Evolutionary conservation across 2,797 vertebrate species (phyloP).

Genomic region (Gymnothorax javanicus): DNA sequence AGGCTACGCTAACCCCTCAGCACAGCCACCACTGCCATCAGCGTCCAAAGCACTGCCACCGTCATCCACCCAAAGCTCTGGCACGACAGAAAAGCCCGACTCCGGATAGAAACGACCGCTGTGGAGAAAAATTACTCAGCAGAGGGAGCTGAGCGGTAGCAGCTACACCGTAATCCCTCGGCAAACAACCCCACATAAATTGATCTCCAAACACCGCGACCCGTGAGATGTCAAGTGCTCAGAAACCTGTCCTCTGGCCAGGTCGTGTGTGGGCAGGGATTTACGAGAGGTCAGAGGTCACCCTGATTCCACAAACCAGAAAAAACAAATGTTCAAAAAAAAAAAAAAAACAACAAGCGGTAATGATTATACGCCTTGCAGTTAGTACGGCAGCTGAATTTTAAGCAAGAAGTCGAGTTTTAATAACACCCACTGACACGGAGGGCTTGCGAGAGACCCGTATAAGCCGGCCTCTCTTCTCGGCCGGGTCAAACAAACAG

Average conservation of each 20-base stretch:
- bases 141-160: not conserved
- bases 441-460: conserved; percentile 1
- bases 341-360: not conserved
- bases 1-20: not conserved
- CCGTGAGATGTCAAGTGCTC: not conserved
- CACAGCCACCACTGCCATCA: not conserved
- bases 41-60: not conserved
- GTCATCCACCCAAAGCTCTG: not conserved
- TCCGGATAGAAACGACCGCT: not conserved
- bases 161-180: not conserved
- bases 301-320: not conserved
- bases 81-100: not conserved
- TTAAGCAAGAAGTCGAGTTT: conserved; percentile 24
- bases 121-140: not conserved
- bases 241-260: not conserved
- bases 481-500: not conserved
- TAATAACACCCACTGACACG: not conserved
- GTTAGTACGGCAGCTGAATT: conserved; percentile 31
- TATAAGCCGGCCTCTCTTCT: not conserved
- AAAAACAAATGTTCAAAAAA: not conserved
- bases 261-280: not conserved
- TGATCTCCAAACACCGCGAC: not conserved
- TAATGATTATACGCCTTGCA: not conserved
- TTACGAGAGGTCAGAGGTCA: conserved; percentile 9
- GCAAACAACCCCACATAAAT: not conserved